A percentile compares a stretch with the other conserved stretches of the same genome.
Conservation (phyloP, 2,113 vertebrate species). For the Delphinus delphis region DNA sequence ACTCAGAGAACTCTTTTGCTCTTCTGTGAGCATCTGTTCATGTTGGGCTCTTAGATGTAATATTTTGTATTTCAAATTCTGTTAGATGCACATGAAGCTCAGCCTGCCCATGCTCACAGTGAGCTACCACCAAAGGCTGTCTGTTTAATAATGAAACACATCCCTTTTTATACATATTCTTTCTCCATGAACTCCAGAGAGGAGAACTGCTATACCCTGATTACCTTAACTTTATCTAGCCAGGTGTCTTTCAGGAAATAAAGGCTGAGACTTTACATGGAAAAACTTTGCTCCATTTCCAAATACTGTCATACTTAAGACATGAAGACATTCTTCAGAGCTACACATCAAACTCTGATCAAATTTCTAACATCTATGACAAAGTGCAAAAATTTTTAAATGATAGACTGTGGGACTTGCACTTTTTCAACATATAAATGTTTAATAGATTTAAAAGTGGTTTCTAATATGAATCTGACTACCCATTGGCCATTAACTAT, state of each 20-base stretch:
- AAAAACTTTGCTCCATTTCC: constrained; percentile 1
- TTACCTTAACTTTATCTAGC: background rate
- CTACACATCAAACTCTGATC: background rate
- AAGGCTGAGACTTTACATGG: background rate
- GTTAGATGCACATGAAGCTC: background rate
- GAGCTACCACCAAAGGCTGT: background rate
- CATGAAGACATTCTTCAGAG: background rate
- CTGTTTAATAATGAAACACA: constrained; percentile 43
- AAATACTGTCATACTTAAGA: constrained; percentile 13
- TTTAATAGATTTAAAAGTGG: constrained; percentile 25
- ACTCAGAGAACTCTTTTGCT: constrained; percentile 18
- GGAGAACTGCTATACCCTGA: background rate
- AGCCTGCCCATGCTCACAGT: background rate
- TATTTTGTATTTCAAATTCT: constrained; percentile 55
- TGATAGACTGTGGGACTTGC: background rate
- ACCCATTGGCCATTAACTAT: background rate
- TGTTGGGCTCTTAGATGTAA: background rate
- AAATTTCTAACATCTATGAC: constrained; percentile 25
- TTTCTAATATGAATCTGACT: constrained; percentile 9
- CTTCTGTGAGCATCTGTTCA: background rate
- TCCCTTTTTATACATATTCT: constrained; percentile 28
- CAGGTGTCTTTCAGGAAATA: constrained; percentile 18
- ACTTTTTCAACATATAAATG: background rate
- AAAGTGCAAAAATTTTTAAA: constrained; percentile 13
- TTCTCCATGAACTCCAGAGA: constrained; percentile 22